Percentiles rank a stretch among this genome's conserved stretches.
These are phyloP conservation scores for Polymixis flavicincta DNA, from an alignment of 2,888 invertebrate species.

Conservation along the genomic window DNA sequence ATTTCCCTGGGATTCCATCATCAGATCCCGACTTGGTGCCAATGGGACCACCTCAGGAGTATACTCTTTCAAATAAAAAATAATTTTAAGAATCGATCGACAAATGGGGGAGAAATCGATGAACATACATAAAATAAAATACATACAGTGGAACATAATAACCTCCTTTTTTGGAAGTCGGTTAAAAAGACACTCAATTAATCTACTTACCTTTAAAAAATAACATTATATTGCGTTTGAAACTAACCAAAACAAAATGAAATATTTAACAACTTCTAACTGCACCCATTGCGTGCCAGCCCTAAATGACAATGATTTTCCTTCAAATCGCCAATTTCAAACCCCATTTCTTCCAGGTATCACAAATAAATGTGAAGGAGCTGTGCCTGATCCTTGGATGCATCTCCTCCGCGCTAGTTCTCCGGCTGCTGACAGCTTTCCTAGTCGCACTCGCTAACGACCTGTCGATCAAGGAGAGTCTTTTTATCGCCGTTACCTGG, in stretches of 20 bases:
- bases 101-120: too few species aligned
- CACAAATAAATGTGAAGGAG: conserved; percentile 78
- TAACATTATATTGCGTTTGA: not conserved
- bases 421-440: conserved; percentile 84
- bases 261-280: not conserved
- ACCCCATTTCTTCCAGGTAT: conserved; percentile 73
- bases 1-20: too few species aligned
- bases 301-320: not conserved
- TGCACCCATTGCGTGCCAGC: not conserved
- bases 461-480: conserved; percentile 83
- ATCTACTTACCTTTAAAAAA: not conserved
- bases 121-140: too few species aligned
- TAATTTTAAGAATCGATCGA: too few species aligned
- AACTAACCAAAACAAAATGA: not conserved
- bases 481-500: conserved; percentile 86
- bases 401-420: conserved; percentile 79
- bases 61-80: too few species aligned
- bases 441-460: conserved; percentile 82
- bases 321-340: not conserved
- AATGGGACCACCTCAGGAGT: too few species aligned
- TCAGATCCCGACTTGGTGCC: too few species aligned
- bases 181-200: not conserved
- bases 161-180: too few species aligned
- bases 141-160: too few species aligned
- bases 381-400: conserved; percentile 82